Conservation (phyloP, 1,140 invertebrate species). For the Drosophila kurseongensis region DNA sequence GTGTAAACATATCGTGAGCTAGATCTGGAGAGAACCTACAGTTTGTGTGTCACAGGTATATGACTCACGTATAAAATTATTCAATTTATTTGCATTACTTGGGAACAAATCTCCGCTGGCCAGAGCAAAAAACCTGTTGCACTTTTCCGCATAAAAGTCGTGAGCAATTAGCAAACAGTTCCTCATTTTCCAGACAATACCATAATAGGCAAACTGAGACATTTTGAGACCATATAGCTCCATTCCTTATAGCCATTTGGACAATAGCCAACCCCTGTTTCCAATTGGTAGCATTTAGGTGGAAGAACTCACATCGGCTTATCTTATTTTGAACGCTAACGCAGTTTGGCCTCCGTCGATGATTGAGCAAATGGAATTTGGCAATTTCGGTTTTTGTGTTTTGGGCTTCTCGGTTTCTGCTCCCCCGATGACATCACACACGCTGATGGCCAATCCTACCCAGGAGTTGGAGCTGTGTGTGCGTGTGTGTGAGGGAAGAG, state of each 20-base stretch:
- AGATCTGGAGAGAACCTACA: slow-evolving; percentile 22
- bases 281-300: slow-evolving; percentile 29
- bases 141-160: slow-evolving; percentile 71
- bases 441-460: slow-evolving; percentile 36
- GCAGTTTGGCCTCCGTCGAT: slow-evolving; percentile 46
- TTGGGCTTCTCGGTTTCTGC: slow-evolving; percentile 18
- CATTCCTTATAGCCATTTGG: slow-evolving; percentile 1
- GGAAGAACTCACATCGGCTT: slow-evolving; percentile 52
- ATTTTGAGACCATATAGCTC: slow-evolving; percentile 14
- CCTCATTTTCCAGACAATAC: slow-evolving; percentile 43
- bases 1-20: slow-evolving; percentile 31
- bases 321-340: slow-evolving; percentile 52
- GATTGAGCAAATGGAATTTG: slow-evolving; percentile 63
- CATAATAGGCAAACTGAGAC: slow-evolving; percentile 66
- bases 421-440: slow-evolving; percentile 67
- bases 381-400: slow-evolving; percentile 41
- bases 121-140: slow-evolving; percentile 64
- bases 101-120: not conserved
- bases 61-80: slow-evolving; percentile 33
- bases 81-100: slow-evolving; percentile 34
- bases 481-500: slow-evolving; percentile 14
- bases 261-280: slow-evolving; percentile 10
- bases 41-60: slow-evolving; percentile 16
- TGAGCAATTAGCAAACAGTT: slow-evolving; percentile 71
- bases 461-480: slow-evolving; percentile 5